Percentiles rank a stretch among this genome's conserved stretches.
Evolutionary conservation across 1,140 invertebrate genomes (phyloP).

Genomic region (Varroa destructor): DNA sequence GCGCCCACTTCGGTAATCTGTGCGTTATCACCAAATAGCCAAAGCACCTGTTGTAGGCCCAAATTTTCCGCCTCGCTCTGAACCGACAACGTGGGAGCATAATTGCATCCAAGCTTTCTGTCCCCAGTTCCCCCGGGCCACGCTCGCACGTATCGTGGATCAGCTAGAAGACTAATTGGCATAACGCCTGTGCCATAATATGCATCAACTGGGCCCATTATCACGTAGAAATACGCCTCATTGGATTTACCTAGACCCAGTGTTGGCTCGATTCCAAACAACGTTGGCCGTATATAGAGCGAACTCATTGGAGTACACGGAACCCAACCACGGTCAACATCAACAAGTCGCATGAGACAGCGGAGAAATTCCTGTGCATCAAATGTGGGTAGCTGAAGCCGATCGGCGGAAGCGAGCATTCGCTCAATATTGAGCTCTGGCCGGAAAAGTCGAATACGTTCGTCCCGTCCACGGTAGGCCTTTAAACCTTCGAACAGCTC

Average conservation of each 20-base stretch:
- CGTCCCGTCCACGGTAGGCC: constrained; percentile 80
- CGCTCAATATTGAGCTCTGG: constrained; percentile 88
- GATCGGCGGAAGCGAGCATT: constrained; percentile 68
- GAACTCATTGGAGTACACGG: constrained; percentile 70
- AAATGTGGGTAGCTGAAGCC: constrained; percentile 76
- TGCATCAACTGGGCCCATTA: constrained; percentile 78
- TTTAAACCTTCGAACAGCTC: constrained; percentile 98
- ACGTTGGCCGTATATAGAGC: constrained; percentile 86
- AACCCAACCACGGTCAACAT: constrained; percentile 93
- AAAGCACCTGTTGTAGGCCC: constrained; percentile 87
- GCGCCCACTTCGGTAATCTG: constrained; percentile 93
- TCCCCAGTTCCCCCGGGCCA: constrained; percentile 92
- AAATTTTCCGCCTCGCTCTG: constrained; percentile 57
- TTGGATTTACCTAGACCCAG: constrained; percentile 72
- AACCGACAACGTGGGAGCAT: constrained; percentile 47
- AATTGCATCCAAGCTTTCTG: constrained; percentile 74
- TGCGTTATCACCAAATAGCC: constrained; percentile 87
- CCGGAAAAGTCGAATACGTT: constrained; percentile 80
- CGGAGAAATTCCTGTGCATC: constrained; percentile 71
- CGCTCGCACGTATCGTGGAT: constrained; percentile 65
- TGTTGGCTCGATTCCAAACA: constrained; percentile 93
- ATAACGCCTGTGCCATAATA: constrained; percentile 66
- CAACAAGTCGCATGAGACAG: constrained; percentile 69
- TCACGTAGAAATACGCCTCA: constrained; percentile 72
- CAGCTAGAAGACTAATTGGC: constrained; percentile 62